Conservation (phyloP, 2,797 vertebrate genomes). For the Agapornis canus region DNA sequence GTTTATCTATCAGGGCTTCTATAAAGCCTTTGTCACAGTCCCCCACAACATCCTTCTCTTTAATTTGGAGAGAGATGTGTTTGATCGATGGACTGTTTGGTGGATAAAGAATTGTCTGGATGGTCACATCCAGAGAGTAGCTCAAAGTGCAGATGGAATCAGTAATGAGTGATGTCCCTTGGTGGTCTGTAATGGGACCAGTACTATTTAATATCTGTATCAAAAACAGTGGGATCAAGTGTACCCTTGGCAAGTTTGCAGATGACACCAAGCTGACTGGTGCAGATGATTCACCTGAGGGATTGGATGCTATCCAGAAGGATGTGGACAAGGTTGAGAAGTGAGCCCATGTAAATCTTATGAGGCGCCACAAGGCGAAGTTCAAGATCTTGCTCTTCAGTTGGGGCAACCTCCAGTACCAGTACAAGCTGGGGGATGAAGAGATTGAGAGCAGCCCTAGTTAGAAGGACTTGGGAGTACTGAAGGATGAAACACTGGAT, state of each 20-base stretch:
- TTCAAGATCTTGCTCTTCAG: background rate
- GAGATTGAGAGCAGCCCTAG: background rate
- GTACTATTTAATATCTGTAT: background rate
- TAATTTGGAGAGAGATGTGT: accelerated
- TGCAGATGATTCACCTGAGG: accelerated
- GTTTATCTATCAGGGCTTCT: background rate
- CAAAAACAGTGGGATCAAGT: background rate
- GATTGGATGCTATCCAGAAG: background rate
- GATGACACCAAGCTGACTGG: background rate
- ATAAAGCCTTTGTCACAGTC: background rate
- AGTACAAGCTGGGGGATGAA: background rate
- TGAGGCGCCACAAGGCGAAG: background rate
- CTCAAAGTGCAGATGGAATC: background rate
- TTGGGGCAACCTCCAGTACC: background rate
- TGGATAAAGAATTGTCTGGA: background rate
- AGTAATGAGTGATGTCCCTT: background rate
- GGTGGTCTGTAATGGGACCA: accelerated
- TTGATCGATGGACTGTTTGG: background rate
- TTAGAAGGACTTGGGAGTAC: background rate
- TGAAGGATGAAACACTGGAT: background rate
- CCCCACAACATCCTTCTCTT: background rate
- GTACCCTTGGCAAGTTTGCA: background rate
- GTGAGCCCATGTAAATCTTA: background rate
- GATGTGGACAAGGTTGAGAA: background rate
- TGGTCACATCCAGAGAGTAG: accelerated